Evolutionary conservation across 2,797 vertebrate genomes (phyloP), one percentile per base, ranked within the genome.

Genomic region (Tapirus indicus): DNA sequence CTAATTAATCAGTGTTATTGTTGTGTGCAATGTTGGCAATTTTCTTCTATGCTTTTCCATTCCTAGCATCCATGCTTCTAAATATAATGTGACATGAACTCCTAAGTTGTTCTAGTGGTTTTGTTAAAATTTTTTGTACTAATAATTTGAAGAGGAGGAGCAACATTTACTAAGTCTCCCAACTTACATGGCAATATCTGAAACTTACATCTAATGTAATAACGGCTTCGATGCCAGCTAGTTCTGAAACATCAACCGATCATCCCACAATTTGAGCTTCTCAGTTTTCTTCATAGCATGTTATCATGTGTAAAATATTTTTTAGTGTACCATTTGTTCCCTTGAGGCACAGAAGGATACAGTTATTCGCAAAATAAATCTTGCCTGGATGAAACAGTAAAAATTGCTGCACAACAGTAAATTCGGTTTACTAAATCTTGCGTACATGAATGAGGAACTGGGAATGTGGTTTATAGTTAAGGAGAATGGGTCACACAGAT

Each of bases 311-410:
- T 93, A 87, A 92, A n/a, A 52, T 52, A 52, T 52, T 52, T 75
- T 95, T 90, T 47, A 82, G 78, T 20, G 1, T 25, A 23, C 13
- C 32, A 17, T 90, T 92, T 60, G 62, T 94, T 93, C 94, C 47
- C 32, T 88, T 11, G 35, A 96, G 66, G 29, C 49, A 68, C 20
- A 74, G 54, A 95, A 64, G 5, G 32, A 86, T 82, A n/a, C 1
- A 47, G 62, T 89, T 87, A 66, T 94, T 72, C 85, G 10, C 29
- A 78, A 64, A 88, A 71, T 72, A 91, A 71, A 66, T 94, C 82
- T 83, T 54, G 10, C 44, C 49, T 93, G 25, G 35, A 49, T 68
- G 41, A 93, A 94, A 82, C 47, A 52, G 64, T 94, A 72, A 69
- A 91, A 86, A 92, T 72, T 52, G 23, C 18, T 17, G 3, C n/a